Evolutionary conservation across 2,797 vertebrate species (phyloP), one percentile per base, ranked within the genome.

Genomic region (Austrolebias charrua): DNA sequence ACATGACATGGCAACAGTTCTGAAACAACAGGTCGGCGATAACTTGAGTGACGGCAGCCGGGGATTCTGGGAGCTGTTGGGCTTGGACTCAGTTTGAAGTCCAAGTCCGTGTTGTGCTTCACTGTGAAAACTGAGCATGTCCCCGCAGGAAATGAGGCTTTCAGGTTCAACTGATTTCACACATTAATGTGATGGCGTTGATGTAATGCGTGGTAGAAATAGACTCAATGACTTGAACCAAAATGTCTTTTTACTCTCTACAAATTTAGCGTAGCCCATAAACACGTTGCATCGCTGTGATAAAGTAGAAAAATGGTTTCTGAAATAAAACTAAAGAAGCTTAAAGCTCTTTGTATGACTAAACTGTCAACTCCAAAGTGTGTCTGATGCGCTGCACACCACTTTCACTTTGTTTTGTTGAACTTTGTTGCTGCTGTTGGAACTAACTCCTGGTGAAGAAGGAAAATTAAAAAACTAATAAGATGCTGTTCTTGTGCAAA

Each of bases 141-240:
- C 57, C 55, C 55, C 69, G 44, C 57, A 61, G 63, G 69, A 84
- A 71, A 67, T 69, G 38, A 75, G 48, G 42, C 43, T 54, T 75
- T 69, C 50, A 71, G 56, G 60, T 81, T 79, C n/a, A 73, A 75
- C 71, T 54, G 42, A 86, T 84, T 87, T 79, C 64, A 83, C 75
- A 78, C 72, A 58, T 71, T 48, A 66, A 71, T 52, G 50, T 73
- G 55, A 79, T 71, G 66, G 71, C 65, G 51, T 77, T 57, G 60
- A 49, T 67, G 61, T 70, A 69, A 71, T 73, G 42, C 54, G 64
- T 18, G 15, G 60, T 52, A 50, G 67, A 78, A 81, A 78, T 60
- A 69, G 38, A 64, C 31, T 70, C 33, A 12, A 74, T 57, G 46
- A 73, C 35, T 60, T 50, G 38, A 77, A 62, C 61, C 33, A 66